Evolutionary conservation across 2,113 vertebrate genomes (phyloP).

Genomic region (Rhynchomys soricoides): DNA sequence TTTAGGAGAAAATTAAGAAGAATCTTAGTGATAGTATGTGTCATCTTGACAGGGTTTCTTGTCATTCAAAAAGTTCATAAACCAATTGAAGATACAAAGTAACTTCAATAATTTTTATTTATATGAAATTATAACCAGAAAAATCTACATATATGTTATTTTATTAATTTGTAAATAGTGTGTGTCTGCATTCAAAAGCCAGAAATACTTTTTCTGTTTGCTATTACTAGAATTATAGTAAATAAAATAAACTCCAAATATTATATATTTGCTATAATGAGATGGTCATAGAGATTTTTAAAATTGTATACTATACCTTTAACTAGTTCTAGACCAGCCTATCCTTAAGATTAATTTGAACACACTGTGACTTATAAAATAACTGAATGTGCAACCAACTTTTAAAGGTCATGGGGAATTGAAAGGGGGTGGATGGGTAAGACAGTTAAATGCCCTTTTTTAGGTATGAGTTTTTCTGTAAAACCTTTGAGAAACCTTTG

Average conservation of each 20-base stretch:
- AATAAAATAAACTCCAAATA: not conserved
- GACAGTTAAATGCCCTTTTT: constrained; percentile 46
- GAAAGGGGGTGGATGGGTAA: constrained; percentile 56
- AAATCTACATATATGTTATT: not conserved
- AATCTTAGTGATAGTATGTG: not conserved
- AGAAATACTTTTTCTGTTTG: not conserved
- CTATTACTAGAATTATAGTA: not conserved
- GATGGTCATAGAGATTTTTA: not conserved
- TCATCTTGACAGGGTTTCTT: not conserved
- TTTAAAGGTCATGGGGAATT: constrained; percentile 67
- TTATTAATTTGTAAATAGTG: not conserved
- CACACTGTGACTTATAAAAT: constrained; percentile 64
- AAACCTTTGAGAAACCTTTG: constrained; percentile 74
- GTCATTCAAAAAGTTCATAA: not conserved
- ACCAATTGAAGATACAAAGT: not conserved
- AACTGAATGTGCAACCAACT: constrained; percentile 62
- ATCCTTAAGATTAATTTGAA: constrained; percentile 62
- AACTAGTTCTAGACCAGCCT: constrained; percentile 57
- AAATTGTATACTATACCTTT: constrained; percentile 29
- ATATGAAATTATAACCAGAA: not conserved
- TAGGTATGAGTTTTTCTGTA: constrained; percentile 69
- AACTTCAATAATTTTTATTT: not conserved
- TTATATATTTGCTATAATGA: not conserved
- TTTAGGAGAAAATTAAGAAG: not conserved
- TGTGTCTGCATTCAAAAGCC: not conserved